Base-by-base conservation (phyloP, 53 echinoderm and acorn worm species). In the Mesocentrotus franciscanus region DNA sequence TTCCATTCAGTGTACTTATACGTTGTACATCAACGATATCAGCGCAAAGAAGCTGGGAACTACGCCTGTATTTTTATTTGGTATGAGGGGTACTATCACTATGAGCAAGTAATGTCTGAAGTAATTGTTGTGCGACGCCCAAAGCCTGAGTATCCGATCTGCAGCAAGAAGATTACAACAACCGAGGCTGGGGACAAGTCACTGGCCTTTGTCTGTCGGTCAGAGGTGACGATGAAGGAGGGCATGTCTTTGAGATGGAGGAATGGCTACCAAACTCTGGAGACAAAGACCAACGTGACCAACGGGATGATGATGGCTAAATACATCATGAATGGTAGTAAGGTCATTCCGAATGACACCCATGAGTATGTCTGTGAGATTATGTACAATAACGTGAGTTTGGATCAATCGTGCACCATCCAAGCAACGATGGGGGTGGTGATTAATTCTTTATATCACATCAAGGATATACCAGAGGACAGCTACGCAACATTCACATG, bases 401-500 rank as follows among this genome's bases (percentile, higher is more conserved):
- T 94, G 95, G 87, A 85, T 42, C 95, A 94, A 42, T 66, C 85
- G 0, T 94, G 95, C 87, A 94, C 95, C 64, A 94, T 94, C 70
- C 95, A 87, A 39, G 95, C 95, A 9, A 94, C 87, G 11, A 94
- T 94, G 95, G 95, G 95, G 13, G 95, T 94, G 68, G 95, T 94
- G 15, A 94, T 94, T 70, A 94, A 94, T 29, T 94, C 95, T 29
- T 70, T 85, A 1, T 94, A 94, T 68, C 95, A 94, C 87, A 94
- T 94, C 42, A 94, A 94, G 95, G 95, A 85, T 49, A 94, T 10
- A 26, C 95, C 95, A 0, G 87, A 85, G 49, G 95, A 94, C 95
- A 94, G 95, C 56, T 94, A 94, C 17, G 95, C 95, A 32, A 94
- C 95, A 10, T 94, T 94, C 95, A 94, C 95, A n/a, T 94, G 95